Base-by-base conservation (phyloP, 2,888 invertebrate species). In the Sphaerophoria taeniata region DNA sequence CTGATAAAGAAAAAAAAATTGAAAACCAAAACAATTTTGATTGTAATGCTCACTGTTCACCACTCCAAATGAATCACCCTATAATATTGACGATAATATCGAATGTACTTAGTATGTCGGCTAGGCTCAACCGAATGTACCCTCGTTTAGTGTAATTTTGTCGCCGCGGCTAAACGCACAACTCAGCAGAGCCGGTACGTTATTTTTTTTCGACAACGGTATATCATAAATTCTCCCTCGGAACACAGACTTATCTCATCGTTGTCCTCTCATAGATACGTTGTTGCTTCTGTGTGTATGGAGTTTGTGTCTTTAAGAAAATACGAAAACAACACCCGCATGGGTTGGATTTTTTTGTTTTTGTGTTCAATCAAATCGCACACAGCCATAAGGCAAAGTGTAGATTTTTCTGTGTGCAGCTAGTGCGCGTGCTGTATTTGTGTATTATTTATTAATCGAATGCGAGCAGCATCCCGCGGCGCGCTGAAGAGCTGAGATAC, bases 61-160 rank as follows among this genome's bases (percentile, higher is more conserved):
- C 2, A 24, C 24, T 24, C 24, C 24, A 24, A 7, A 70, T 77
- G 85, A 85, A 85, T 85, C 85, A 85, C 85, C 85, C 85, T 85
- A 81, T 85, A 80, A 79, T 53, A 72, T 47, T 85, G 76, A 85
- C 33, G 85, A 81, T 81, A 77, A 81, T 77, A 81, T 81, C 72
- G 34, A 58, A 85, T 77, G 85, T 85, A 77, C 85, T 85, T 81
- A 81, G 76, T 85, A 70, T 31, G 73, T 81, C 58, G 76, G 67
- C 60, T 47, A 33, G 70, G 70, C 33, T 74, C 39, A 60, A 70
- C 69, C 36, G 61, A 56, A 55, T 24, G 69, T 75, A 80, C 81
- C 85, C 81, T 85, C 76, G 51, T 69, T 85, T 76, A 85, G 85
- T 85, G 70, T 73, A 73, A 73, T 85, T 85, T 80, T 77, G 81